Percentiles rank a stretch among this genome's conserved stretches.
phyloP scores from a whole-genome alignment of 2,113 vertebrate genomes.

The Sphyrna mokarran region DNA sequence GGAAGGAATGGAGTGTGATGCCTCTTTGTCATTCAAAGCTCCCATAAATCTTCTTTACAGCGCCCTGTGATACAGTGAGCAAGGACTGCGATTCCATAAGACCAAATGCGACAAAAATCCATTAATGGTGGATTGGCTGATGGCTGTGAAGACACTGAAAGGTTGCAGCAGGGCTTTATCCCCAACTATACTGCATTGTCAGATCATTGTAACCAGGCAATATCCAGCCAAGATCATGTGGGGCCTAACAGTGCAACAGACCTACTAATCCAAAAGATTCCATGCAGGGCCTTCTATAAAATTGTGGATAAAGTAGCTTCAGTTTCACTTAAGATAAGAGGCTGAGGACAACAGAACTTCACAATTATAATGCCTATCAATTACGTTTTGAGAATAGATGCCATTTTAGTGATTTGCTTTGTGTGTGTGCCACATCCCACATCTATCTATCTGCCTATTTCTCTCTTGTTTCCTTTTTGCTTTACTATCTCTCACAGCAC shows the following conservation, averaged over 20 bases:
- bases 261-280: too few species aligned
- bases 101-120: background rate
- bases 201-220: too few species aligned
- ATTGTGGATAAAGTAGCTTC: background rate
- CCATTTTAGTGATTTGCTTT: background rate
- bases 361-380: background rate
- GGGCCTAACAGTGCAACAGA: too few species aligned
- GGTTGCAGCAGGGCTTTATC: too few species aligned
- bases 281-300: too few species aligned
- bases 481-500: background rate
- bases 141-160: too few species aligned
- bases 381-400: background rate
- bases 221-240: too few species aligned
- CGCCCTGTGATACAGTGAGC: background rate
- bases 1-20: background rate
- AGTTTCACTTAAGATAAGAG: background rate
- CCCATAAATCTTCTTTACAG: background rate
- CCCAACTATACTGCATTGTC: too few species aligned
- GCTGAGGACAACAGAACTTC: background rate
- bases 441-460: background rate
- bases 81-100: background rate
- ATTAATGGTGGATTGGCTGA: background rate
- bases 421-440: background rate
- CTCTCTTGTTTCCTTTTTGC: background rate
- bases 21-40: background rate